These are phyloP conservation scores for Oncorhynchus kisutch DNA, from an alignment of 2,113 vertebrate genomes.

Conservation along the genomic window DNA sequence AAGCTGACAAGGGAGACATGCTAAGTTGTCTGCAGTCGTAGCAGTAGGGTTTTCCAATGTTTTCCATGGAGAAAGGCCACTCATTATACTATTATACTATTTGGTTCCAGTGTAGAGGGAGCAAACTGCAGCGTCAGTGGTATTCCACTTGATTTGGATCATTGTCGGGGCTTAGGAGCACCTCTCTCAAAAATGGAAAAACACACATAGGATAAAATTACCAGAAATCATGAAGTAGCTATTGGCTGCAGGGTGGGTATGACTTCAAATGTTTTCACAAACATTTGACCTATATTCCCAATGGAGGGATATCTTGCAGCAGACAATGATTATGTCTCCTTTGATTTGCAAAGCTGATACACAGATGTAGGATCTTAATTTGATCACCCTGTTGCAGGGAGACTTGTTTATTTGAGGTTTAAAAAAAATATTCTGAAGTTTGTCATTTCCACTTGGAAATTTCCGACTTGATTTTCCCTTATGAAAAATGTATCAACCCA, in stretches of 20 bases:
- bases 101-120: conserved; percentile 60
- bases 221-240: conserved; percentile 47
- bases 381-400: no score
- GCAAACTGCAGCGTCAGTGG: conserved; percentile 70
- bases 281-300: conserved; percentile 39
- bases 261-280: conserved; percentile 45
- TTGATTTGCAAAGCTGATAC: conserved; percentile 27
- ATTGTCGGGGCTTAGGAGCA: conserved; percentile 66
- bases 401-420: no score
- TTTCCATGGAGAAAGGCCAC: conserved; percentile 63
- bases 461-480: no score
- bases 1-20: conserved; percentile 10
- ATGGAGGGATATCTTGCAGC: conserved; percentile 26
- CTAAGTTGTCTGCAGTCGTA: conserved; percentile 52
- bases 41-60: conserved; percentile 62
- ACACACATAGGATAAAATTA: conserved; percentile 55
- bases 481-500: no score
- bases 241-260: conserved; percentile 45
- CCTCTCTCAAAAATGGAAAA: conserved; percentile 58
- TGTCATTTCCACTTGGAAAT: no score
- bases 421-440: no score
- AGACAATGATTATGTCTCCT: conserved; percentile 55
- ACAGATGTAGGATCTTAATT: background rate
- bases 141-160: conserved; percentile 68
- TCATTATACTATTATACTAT: conserved; percentile 68